Conservation (phyloP, 2,113 vertebrate species). For the Gymnobelideus leadbeateri region DNA sequence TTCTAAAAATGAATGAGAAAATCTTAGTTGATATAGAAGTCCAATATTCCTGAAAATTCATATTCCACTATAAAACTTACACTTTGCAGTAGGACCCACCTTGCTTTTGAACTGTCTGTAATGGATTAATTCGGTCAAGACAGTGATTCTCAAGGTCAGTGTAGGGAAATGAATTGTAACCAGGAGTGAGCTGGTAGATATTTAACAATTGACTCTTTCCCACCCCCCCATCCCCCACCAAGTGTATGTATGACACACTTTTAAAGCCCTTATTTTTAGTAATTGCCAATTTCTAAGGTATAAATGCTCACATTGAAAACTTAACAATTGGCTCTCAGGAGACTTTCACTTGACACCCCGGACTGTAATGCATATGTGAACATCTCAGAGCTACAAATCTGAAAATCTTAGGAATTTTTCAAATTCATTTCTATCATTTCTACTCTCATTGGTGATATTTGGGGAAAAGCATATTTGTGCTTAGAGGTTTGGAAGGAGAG, state of each 20-base stretch:
- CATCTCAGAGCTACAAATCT: background rate
- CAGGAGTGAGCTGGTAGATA: background rate
- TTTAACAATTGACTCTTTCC: background rate
- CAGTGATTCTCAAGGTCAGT: background rate
- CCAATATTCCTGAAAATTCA: background rate
- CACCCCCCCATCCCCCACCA: background rate
- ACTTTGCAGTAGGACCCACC: background rate
- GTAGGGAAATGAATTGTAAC: background rate
- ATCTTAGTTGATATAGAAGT: background rate
- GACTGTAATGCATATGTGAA: background rate
- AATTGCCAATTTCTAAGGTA: background rate
- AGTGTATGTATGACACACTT: background rate
- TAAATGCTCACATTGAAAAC: background rate
- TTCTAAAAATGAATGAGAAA: background rate
- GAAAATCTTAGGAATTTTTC: background rate
- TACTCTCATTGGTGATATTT: background rate
- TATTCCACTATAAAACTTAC: background rate
- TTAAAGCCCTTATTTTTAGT: background rate
- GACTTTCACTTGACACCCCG: background rate
- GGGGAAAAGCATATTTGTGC: background rate
- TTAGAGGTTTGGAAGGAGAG: background rate
- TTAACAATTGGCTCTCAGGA: background rate
- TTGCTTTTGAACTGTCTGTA: background rate
- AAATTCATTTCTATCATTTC: background rate
- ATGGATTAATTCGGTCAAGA: background rate